Percentiles rank a stretch among this genome's conserved stretches.
These are phyloP conservation scores for Artibeus lituratus DNA, from an alignment of 2,797 vertebrate genomes.

Conservation along the genomic window DNA sequence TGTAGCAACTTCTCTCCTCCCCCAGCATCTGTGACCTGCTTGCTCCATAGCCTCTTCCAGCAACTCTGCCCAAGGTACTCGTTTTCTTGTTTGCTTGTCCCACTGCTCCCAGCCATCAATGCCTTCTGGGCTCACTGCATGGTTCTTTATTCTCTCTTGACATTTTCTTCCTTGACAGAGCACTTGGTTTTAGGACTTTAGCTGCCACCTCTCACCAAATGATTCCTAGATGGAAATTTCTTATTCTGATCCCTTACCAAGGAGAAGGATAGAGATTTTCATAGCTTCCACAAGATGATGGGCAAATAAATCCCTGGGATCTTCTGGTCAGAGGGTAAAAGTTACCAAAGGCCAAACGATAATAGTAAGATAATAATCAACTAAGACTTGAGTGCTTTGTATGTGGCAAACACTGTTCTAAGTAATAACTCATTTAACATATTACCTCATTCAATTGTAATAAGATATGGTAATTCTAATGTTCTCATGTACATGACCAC, in stretches of 20 bases:
- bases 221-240: background rate
- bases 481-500: background rate
- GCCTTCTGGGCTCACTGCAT: background rate
- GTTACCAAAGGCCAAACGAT: background rate
- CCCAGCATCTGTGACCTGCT: background rate
- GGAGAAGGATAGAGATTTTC: background rate
- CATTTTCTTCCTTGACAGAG: accelerated
- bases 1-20: background rate
- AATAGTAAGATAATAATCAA: background rate
- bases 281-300: background rate
- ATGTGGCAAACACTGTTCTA: background rate
- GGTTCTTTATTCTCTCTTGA: background rate
- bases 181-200: background rate
- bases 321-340: background rate
- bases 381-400: background rate
- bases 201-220: background rate
- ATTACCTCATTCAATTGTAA: background rate
- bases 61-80: background rate
- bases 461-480: background rate
- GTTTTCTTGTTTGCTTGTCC: background rate
- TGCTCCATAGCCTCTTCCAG: background rate
- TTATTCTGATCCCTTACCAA: background rate
- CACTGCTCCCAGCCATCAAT: background rate
- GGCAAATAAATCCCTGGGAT: background rate
- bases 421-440: background rate